phyloP scores from a whole-genome alignment of 2,888 invertebrate genomes.

The Gandaritis pyraliata region DNA sequence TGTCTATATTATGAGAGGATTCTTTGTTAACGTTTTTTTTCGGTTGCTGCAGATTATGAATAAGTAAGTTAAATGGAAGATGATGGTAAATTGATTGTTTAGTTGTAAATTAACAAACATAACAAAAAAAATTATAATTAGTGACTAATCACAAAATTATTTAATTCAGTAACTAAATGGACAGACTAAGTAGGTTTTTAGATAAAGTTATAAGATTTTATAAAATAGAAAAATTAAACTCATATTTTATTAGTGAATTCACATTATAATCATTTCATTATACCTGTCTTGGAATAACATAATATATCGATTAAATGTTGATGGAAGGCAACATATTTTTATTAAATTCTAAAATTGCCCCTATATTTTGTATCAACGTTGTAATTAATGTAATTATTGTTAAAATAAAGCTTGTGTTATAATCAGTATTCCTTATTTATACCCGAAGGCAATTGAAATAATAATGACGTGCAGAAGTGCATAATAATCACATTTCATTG shows the following conservation, averaged over 20 bases:
- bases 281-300: conserved; percentile 7
- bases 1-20: not conserved
- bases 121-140: conserved; percentile 2
- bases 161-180: not conserved
- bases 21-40: not conserved
- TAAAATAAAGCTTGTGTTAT: conserved; percentile 72
- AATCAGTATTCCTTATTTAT: conserved; percentile 23
- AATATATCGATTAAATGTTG: not conserved
- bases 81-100: conserved; percentile 1
- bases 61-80: not conserved
- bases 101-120: conserved; percentile 1
- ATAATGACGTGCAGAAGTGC: too few species aligned
- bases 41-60: not conserved
- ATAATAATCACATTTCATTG: too few species aligned
- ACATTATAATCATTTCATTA: conserved; percentile 3
- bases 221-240: not conserved
- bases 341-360: conserved; percentile 43
- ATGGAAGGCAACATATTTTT: not conserved
- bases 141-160: conserved; percentile 2
- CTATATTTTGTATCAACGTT: conserved; percentile 45
- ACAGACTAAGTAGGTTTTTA: conserved; percentile 11
- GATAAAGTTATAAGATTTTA: conserved; percentile 9
- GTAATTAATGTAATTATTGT: conserved; percentile 75
- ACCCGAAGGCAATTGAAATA: not conserved
- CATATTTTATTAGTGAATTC: conserved; percentile 1